phyloP scores from a whole-genome alignment of 1,140 invertebrate species.

The Hydropsyche tenuis region DNA sequence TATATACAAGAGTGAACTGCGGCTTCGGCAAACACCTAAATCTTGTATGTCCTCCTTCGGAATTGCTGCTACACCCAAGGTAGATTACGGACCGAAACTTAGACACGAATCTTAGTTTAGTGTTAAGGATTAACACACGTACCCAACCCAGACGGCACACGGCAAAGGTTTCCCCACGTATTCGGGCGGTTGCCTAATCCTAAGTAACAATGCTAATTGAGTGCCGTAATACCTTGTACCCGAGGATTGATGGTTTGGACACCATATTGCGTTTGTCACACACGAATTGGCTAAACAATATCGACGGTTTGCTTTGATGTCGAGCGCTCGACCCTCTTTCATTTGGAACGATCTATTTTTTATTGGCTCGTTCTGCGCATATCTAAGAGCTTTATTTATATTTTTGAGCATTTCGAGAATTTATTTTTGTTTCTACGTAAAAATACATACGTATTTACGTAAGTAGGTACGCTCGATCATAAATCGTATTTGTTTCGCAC shows the following conservation, averaged over 20 bases:
- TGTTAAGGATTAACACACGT: conserved; percentile 26
- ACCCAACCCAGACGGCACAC: not conserved
- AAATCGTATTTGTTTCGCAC: too few species aligned
- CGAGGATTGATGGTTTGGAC: not conserved
- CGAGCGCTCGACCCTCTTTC: too few species aligned
- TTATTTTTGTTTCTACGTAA: too few species aligned
- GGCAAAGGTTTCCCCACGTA: conserved; percentile 30
- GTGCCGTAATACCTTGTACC: conserved; percentile 9
- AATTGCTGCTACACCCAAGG: conserved; percentile 7
- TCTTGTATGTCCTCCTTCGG: conserved; percentile 33
- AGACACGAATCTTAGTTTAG: conserved; percentile 38
- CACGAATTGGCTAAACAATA: too few species aligned
- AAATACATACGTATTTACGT: too few species aligned
- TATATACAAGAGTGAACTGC: not conserved
- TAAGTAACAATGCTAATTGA: conserved; percentile 39
- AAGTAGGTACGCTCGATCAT: too few species aligned
- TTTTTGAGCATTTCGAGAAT: too few species aligned
- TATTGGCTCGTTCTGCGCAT: too few species aligned
- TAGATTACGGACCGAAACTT: conserved; percentile 37
- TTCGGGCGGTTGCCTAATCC: conserved; percentile 30
- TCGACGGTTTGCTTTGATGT: too few species aligned
- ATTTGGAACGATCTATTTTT: too few species aligned
- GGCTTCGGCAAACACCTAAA: conserved; percentile 28
- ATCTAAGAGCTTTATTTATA: too few species aligned
- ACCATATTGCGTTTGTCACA: too few species aligned